Evolutionary conservation across 2,797 vertebrate genomes (phyloP).

Genomic region (Knipowitschia caucasica): DNA sequence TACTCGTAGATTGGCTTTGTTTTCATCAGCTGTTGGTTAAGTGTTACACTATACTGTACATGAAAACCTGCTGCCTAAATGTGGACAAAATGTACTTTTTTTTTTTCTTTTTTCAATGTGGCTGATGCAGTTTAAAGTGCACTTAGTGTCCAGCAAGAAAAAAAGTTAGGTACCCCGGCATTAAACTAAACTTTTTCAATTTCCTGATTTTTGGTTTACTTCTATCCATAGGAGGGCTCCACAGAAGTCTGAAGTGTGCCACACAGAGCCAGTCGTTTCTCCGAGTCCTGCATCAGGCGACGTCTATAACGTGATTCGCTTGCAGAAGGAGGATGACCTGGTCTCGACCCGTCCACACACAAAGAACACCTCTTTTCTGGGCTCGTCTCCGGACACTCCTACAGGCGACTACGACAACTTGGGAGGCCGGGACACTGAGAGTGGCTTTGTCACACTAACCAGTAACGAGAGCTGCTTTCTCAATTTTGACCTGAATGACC

Average conservation of each 20-base stretch:
- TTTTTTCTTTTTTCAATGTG: too few relatives aligned
- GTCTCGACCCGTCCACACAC: slow-evolving; percentile 82
- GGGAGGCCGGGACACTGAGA: slow-evolving; percentile 77
- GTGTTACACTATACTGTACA: too few relatives aligned
- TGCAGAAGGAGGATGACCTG: slow-evolving; percentile 87
- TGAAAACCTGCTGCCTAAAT: too few relatives aligned
- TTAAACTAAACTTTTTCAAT: neutral
- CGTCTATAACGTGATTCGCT: slow-evolving; percentile 85
- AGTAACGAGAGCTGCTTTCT: slow-evolving; percentile 89
- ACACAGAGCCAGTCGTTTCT: slow-evolving; percentile 69
- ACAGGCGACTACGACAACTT: slow-evolving; percentile 81
- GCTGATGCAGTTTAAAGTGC: too few relatives aligned
- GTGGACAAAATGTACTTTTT: too few relatives aligned
- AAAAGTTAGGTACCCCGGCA: neutral
- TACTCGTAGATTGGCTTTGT: too few relatives aligned
- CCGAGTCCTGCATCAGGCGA: slow-evolving; percentile 78
- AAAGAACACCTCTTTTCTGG: slow-evolving; percentile 88
- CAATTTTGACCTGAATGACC: slow-evolving; percentile 88
- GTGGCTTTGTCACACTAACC: slow-evolving; percentile 79
- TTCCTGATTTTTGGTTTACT: slow-evolving; percentile 18
- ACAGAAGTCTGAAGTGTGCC: slow-evolving; percentile 61
- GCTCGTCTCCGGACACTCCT: slow-evolving; percentile 70
- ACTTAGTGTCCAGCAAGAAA: too few relatives aligned
- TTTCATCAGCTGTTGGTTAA: too few relatives aligned
- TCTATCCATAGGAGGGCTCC: slow-evolving; percentile 51